Conservation (phyloP, 2,888 invertebrate genomes). For the Adela reaumurella region DNA sequence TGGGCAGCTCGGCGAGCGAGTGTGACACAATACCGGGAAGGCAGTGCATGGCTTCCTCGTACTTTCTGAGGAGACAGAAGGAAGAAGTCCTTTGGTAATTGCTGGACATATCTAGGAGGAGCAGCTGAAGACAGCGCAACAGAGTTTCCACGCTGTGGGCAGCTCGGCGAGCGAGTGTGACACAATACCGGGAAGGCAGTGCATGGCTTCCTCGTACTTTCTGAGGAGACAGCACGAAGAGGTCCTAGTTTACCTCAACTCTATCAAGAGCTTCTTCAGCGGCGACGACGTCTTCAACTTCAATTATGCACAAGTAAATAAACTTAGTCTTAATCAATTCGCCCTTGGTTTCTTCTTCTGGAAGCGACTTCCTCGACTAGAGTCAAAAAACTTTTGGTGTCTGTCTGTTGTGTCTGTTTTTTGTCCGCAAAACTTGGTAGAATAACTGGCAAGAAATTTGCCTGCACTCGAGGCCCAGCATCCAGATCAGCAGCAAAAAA, state of each 20-base stretch:
- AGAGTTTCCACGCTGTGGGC: conserved; percentile 94
- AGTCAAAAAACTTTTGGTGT: no score
- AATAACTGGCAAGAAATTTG: no score
- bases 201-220: conserved; percentile 98
- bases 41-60: conserved; percentile 97
- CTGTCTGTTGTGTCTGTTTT: no score
- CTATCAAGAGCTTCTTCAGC: conserved; percentile 94
- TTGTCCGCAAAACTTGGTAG: no score
- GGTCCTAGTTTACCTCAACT: conserved; percentile 92
- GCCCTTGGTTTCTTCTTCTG: no score
- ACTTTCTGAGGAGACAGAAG: conserved; percentile 91
- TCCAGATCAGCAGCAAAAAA: no score
- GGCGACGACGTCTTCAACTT: conserved; percentile 86
- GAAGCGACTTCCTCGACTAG: no score
- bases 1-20: conserved; percentile 94
- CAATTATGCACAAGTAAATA: conserved; percentile 70
- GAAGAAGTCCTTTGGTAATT: conserved; percentile 95
- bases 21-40: conserved; percentile 97
- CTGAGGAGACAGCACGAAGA: conserved; percentile 93
- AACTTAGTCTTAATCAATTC: neutral
- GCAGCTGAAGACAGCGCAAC: conserved; percentile 91
- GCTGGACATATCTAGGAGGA: conserved; percentile 64
- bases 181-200: conserved; percentile 94
- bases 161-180: conserved; percentile 96
- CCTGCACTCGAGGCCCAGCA: no score